These are phyloP conservation scores for Indri indri DNA, from an alignment of 2,113 vertebrate species.

Conservation along the genomic window DNA sequence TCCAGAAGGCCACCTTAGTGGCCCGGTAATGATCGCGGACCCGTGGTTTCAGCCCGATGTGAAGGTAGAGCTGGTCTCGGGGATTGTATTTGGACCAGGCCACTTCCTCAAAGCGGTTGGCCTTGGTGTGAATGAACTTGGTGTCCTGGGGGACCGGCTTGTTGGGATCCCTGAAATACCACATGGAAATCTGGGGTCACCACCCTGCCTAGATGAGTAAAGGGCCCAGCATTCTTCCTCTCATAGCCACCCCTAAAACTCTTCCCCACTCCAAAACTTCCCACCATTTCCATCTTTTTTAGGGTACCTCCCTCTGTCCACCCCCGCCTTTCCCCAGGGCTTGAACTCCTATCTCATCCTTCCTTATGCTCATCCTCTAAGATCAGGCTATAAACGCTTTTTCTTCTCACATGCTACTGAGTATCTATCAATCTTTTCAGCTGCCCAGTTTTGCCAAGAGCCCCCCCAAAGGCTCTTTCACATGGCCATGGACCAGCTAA, in stretches of 20 bases:
- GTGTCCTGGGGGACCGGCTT: slow-evolving; percentile 99
- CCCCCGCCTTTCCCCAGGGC: background rate
- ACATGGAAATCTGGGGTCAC: slow-evolving; percentile 72
- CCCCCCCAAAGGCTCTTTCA: slow-evolving; percentile 1
- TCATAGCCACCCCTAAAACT: background rate
- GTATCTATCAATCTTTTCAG: slow-evolving; percentile 22
- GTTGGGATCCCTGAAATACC: slow-evolving; percentile 93
- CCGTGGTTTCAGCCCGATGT: slow-evolving; percentile 97
- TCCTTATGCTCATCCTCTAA: background rate
- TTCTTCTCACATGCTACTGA: background rate
- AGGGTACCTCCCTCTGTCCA: background rate
- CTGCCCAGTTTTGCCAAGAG: background rate
- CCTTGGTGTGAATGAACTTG: slow-evolving; percentile 99
- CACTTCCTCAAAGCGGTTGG: slow-evolving; percentile 98
- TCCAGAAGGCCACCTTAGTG: slow-evolving; percentile 99
- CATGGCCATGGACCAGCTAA: background rate
- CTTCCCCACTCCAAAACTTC: background rate
- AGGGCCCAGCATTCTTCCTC: slow-evolving; percentile 22
- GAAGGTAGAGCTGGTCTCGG: slow-evolving; percentile 97
- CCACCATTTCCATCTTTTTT: background rate
- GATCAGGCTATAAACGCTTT: background rate
- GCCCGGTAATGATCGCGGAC: slow-evolving; percentile 99
- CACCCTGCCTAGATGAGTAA: slow-evolving; percentile 47
- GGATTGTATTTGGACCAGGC: slow-evolving; percentile 99
- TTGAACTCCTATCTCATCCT: background rate